Conservation (phyloP, 2,797 vertebrate genomes). For the Poeciliopsis presidionis region DNA sequence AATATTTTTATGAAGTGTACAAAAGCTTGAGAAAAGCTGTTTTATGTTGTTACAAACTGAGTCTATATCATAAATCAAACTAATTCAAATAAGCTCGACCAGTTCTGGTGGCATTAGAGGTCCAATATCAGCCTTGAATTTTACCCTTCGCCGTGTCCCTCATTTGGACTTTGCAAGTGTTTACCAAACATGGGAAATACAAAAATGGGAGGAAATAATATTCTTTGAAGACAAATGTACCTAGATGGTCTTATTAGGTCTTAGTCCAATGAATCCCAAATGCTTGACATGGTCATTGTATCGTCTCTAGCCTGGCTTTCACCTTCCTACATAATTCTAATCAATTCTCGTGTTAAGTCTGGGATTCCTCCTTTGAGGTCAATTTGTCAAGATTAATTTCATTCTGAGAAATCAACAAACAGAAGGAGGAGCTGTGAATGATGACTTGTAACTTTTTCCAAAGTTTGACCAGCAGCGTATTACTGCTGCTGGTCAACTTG, state of each 20-base stretch:
- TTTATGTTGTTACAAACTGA: neutral
- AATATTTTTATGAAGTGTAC: neutral
- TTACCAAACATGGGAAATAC: neutral
- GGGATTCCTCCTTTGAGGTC: no score
- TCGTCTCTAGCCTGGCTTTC: no score
- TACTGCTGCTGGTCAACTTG: neutral
- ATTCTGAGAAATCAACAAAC: no score
- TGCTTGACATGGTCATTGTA: no score
- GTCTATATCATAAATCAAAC: neutral
- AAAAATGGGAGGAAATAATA: neutral
- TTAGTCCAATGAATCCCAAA: neutral
- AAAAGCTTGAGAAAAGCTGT: neutral
- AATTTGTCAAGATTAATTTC: no score
- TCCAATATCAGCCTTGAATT: neutral
- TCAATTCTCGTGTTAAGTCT: no score
- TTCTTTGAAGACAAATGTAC: neutral
- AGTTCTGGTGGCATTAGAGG: neutral
- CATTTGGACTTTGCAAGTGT: neutral
- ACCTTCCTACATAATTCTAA: no score
- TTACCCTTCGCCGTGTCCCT: neutral
- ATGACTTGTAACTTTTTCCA: neutral
- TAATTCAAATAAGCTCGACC: neutral
- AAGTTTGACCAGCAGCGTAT: neutral
- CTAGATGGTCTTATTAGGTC: neutral
- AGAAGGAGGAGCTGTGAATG: no score